These are phyloP conservation scores for Phalacrocorax aristotelis DNA, from an alignment of 2,113 vertebrate genomes.

Conservation along the genomic window DNA sequence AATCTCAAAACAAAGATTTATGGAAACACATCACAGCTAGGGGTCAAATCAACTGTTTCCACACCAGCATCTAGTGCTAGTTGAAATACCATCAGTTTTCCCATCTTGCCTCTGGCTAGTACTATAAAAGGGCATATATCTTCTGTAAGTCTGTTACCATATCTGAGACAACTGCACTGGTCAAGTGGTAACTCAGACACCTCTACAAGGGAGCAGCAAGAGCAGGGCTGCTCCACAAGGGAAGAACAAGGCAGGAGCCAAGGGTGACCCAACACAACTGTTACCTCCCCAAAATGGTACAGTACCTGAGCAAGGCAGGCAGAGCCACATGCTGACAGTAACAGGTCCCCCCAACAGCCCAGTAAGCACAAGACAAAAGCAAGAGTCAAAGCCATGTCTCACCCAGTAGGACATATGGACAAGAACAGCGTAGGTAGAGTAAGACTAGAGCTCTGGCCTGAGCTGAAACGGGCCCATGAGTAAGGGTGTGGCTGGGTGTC, in stretches of 20 bases:
- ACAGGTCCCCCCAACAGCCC: not conserved
- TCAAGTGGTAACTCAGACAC: not conserved
- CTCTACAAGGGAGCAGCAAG: not conserved
- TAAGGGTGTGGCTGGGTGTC: not conserved
- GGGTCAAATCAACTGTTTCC: not conserved
- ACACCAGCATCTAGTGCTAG: not conserved
- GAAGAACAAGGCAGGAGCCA: not conserved
- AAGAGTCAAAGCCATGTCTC: not conserved
- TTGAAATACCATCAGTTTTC: not conserved
- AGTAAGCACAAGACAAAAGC: not conserved
- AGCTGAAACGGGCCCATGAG: not conserved
- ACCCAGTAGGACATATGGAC: accelerated
- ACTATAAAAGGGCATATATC: not conserved
- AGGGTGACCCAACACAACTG: not conserved
- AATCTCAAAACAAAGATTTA: not conserved
- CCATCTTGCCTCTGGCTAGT: not conserved
- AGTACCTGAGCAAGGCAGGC: not conserved
- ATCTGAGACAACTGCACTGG: not conserved
- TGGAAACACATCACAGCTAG: not conserved
- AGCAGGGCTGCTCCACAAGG: not conserved
- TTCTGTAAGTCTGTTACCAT: no score
- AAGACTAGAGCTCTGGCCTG: not conserved
- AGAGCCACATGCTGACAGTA: not conserved
- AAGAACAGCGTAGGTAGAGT: not conserved
- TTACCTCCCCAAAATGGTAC: accelerated